Evolutionary conservation across 2,113 vertebrate genomes (phyloP).

Genomic region (Syngnathus floridae): DNA sequence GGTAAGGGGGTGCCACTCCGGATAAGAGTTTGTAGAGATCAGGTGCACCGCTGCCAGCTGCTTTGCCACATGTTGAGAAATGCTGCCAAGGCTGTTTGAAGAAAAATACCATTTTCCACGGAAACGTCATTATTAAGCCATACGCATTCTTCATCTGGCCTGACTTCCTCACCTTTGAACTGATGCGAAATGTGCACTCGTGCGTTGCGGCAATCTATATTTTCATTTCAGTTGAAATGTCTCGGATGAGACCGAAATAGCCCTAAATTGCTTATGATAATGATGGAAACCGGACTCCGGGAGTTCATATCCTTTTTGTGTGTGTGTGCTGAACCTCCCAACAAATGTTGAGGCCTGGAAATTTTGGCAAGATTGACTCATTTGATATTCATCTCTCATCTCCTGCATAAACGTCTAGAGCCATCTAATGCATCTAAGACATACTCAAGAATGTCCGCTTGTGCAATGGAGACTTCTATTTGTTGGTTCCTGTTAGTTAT

Average conservation of each 20-base stretch:
- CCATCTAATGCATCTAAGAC: conserved; percentile 7
- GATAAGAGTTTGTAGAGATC: conserved; percentile 27
- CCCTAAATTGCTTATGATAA: not conserved
- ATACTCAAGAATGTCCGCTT: conserved; percentile 6
- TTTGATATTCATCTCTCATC: conserved; percentile 34
- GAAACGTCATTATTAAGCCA: conserved; percentile 37
- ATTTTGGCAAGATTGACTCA: conserved; percentile 22
- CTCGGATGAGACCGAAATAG: conserved; percentile 12
- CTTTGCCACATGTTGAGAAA: conserved; percentile 39
- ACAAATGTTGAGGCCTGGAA: conserved; percentile 34
- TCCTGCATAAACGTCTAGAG: conserved; percentile 26
- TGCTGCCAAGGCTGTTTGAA: conserved; percentile 36
- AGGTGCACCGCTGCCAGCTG: conserved; percentile 36
- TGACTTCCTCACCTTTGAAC: conserved; percentile 43
- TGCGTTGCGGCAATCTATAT: conserved; percentile 41
- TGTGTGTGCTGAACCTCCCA: conserved; percentile 3
- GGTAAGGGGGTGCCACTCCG: conserved; percentile 17
- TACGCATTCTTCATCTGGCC: conserved; percentile 27
- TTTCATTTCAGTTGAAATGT: conserved; percentile 14
- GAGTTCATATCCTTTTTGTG: not conserved
- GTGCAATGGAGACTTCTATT: not conserved
- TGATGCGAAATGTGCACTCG: conserved; percentile 38
- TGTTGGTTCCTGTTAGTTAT: not conserved
- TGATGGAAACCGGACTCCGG: conserved; percentile 5
- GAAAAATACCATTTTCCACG: conserved; percentile 16